phyloP scores from a whole-genome alignment of 2,113 vertebrate genomes.

The Pollimyrus isidori region DNA sequence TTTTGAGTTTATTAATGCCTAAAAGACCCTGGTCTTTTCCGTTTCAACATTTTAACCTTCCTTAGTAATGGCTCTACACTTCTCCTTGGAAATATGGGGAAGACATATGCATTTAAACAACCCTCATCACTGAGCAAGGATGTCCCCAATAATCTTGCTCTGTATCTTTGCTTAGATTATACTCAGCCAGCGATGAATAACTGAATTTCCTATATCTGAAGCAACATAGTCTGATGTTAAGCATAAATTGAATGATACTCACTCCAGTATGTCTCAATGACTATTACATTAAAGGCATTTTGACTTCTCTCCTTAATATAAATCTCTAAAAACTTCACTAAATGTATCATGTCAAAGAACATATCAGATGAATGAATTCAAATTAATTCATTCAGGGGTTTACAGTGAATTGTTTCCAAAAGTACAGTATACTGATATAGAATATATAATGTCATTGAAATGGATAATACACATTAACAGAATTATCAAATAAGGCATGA shows the following conservation, averaged over 20 bases:
- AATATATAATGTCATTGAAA: not conserved
- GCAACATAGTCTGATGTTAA: not conserved
- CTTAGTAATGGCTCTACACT: not conserved
- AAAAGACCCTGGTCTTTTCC: not conserved
- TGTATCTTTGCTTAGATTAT: not conserved
- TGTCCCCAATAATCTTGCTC: not conserved
- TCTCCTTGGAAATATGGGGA: not conserved
- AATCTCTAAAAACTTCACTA: not conserved
- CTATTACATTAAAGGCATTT: not conserved
- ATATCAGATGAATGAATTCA: not conserved
- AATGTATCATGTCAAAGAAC: not conserved
- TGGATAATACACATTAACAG: not conserved
- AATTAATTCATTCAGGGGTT: not conserved
- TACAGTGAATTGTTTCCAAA: not conserved
- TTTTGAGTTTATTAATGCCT: not conserved
- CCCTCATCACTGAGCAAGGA: not conserved
- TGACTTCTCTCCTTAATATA: not conserved
- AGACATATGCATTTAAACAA: not conserved
- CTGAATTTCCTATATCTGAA: not conserved
- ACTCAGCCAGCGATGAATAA: not conserved
- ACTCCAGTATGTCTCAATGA: not conserved
- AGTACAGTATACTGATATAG: not conserved
- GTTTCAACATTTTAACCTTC: not conserved
- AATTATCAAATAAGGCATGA: not conserved
- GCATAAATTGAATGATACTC: not conserved